Percentiles rank a stretch among this genome's conserved stretches.
Evolutionary conservation across 2,888 invertebrate species (phyloP).

Genomic region (Eustalomyia histrio): DNA sequence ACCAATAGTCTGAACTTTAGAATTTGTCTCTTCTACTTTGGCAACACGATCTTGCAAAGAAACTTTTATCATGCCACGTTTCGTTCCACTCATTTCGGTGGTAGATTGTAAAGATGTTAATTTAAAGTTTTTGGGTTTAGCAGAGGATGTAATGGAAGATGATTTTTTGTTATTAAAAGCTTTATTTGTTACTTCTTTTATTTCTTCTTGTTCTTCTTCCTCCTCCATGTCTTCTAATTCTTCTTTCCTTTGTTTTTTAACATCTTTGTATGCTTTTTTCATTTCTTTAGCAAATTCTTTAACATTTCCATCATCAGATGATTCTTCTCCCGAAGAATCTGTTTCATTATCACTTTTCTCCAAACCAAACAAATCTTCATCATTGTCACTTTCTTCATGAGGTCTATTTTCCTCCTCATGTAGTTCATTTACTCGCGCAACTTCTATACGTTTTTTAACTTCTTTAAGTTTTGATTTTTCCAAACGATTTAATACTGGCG

Average conservation of each 20-base stretch:
- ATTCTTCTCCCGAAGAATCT: slow-evolving; percentile 80
- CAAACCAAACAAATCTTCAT: slow-evolving; percentile 78
- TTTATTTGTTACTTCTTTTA: slow-evolving; percentile 68
- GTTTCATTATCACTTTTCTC: slow-evolving; percentile 78
- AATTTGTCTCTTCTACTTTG: slow-evolving; percentile 80
- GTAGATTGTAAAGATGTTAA: slow-evolving; percentile 43
- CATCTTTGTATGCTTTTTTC: slow-evolving; percentile 83
- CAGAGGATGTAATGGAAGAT: slow-evolving; percentile 47
- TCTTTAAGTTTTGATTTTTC: slow-evolving; percentile 86
- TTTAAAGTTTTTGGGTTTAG: slow-evolving; percentile 51
- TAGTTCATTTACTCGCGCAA: slow-evolving; percentile 81
- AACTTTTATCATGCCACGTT: slow-evolving; percentile 76
- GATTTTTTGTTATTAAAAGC: slow-evolving; percentile 67
- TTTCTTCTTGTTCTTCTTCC: slow-evolving; percentile 68
- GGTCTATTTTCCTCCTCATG: slow-evolving; percentile 76
- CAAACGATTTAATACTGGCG: slow-evolving; percentile 92
- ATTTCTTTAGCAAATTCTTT: slow-evolving; percentile 89
- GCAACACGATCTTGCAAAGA: slow-evolving; percentile 86
- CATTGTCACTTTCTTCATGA: slow-evolving; percentile 77
- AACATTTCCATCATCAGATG: slow-evolving; percentile 89
- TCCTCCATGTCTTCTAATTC: slow-evolving; percentile 72
- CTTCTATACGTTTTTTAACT: slow-evolving; percentile 81
- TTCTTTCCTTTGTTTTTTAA: slow-evolving; percentile 76
- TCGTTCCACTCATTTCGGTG: slow-evolving; percentile 83
- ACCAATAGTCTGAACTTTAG: slow-evolving; percentile 79